Base-by-base conservation (phyloP, 2,797 vertebrate species). In the Clarias fuscus region DNA sequence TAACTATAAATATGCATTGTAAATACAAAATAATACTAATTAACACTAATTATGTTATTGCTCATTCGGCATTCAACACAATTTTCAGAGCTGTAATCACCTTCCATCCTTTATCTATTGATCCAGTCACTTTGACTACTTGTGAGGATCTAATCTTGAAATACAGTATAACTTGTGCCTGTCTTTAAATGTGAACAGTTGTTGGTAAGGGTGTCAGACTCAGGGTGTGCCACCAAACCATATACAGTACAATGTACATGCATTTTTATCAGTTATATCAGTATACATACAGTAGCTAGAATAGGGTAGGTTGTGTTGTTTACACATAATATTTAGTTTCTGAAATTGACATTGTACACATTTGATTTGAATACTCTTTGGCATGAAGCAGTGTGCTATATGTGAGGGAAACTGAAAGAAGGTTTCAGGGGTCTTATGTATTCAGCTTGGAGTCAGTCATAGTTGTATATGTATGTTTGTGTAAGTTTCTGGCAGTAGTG, bases 401-500 rank as follows among this genome's bases (percentile, higher is more conserved):
- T 24, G 27, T 14, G 17, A 67, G 70, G 33, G 58, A 7, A 65
- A 48, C 24, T 15, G 20, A 53, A 71, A 33, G 58, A 71, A 81
- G 18, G 59, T 40, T 81, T 48, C 53, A 62, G 67, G 8, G 56
- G 6, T 13, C 79, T 70, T 71, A 61, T 73, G 67, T 59, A 24
- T 79, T 62, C 30, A 59, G 77, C 65, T 61, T 15, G 53, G 10
- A 58, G 30, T 58, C 75, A 53, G 67, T 73, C 40, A 53, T 43
- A 14, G n/a, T 18, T 13, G 7, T 30, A 20, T 61, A 61, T 10
- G 43, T 48, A 48, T 24, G 22, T 64, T 76, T 80, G 8, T 76
- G 77, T 56, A 79, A 56, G 85, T 65, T 73, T 56, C 58, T 73
- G 78, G 56, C 64, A 85, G 64, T 2, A 4, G 14, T 22, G 37